Base-by-base conservation (phyloP, 2,888 invertebrate genomes). In the Agrilus biguttatus region DNA sequence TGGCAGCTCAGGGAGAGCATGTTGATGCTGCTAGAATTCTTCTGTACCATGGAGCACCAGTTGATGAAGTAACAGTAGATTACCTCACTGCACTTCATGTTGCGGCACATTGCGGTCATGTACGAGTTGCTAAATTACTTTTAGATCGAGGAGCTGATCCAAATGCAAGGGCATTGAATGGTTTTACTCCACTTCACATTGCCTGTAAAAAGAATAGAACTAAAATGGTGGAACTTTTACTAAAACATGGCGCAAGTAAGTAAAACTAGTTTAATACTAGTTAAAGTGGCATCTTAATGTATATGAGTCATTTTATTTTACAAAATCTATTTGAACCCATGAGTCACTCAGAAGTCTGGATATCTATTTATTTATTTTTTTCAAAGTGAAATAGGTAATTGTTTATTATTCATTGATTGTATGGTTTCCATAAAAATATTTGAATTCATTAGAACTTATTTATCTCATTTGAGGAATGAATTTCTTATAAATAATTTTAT, bases 161-260 rank as follows among this genome's bases (percentile, higher is more conserved):
- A 0, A 96, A 98, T 66, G 85, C 96, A 1, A 75, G 97, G 33
- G 95, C 95, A 4, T 72, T 95, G 32, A 98, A 98, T 65, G 97
- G 97, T 0, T 98, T 98, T 68, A 97, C 96, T 0, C 95, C 96
- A 0, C 73, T 97, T 42, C 96, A 97, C 67, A 96, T 97, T 57
- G 97, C 97, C 4, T 98, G 97, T 70, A 97, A 98, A 70, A 98
- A 98, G 70, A 97, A 97, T 67, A 75, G 96, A 42, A 87, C 95
- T 55, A 95, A 95, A 68, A 84, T 96, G 39, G 93, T 95, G 7
- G 97, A 98, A 63, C 67, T 98, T 47, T 73, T 98, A 42, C 74
- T 98, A 47, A 95, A 95, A 67, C 90, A 95, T 67, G 92, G 92
- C 45, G 96, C 95, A 13, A 83, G 85, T 68, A 62, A 69, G 74